Base-by-base conservation (phyloP, 2,888 invertebrate species). In the Monochamus alternatus region DNA sequence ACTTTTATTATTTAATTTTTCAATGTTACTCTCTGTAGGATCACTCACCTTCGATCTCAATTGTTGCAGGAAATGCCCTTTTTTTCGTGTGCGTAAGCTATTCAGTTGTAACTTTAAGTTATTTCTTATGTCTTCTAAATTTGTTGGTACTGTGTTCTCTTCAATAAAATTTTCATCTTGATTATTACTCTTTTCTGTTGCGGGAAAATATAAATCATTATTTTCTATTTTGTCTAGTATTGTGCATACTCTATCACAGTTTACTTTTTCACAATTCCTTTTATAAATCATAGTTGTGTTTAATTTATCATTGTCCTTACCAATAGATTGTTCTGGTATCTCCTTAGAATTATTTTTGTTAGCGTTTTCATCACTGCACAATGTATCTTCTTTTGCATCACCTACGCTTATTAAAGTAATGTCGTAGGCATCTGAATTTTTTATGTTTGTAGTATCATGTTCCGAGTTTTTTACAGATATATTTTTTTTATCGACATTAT, bases 71-170 rank as follows among this genome's bases (percentile, higher is more conserved):
- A 81, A 76, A 59, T 77, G 75, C 22, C 67, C 75, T 75, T 82
- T 85, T 69, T 84, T 86, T 67, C 80, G 81, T 55, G 79, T 85
- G 68, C 86, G 75, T 44, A 86, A 79, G 38, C 77, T 82, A 64
- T 74, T 80, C 31, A 86, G 75, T 70, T 86, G 86, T 62, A 84
- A 66, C 74, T 81, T 83, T 52, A 86, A 75, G 69, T 80, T 84
- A 68, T 85, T 81, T 60, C 85, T 64, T 43, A 86, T 78, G 71
- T 85, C 82, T 65, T 86, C 83, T n/a, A 72, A 74, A 52, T 69
- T 30, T n/a, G 31, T 30, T 32, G 30, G 9, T 64, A 9, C 3
- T 3, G 63, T 44, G 14, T 14, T 9, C 44, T 64, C 63, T 43
- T 44, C 44, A 43, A 9, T 9, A 4, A 4, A 1, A 14, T 64